Evolutionary conservation across 1,140 invertebrate genomes (phyloP), one percentile per base, ranked within the genome.

Genomic region (Trachelipus rathkii): DNA sequence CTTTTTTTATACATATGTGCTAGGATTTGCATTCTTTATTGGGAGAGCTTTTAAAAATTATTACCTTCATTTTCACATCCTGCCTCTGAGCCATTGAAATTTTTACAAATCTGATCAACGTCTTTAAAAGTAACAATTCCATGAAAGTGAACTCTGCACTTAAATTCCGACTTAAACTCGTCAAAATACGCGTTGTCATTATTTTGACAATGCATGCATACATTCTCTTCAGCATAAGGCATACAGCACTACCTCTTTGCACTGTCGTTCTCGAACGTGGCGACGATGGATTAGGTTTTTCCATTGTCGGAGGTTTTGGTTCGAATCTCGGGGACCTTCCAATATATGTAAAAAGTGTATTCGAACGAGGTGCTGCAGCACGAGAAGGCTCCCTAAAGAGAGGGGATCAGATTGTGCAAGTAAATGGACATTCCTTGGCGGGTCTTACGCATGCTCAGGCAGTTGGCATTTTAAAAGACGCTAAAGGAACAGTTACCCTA

Each of bases 261-360:
- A 87, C 85, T 10, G 89, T 93, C 75, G 86, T 86, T 46, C 89
- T 93, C 80, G 88, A 89, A 60, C 89, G 92, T 75, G 91, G 91
- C 44, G 87, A 89, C 44, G 91, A 92, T 71, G 90, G 91, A 23
- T 87, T 94, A 33, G 92, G 92, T 0, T 93, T 93, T 84, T 92
- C 90, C 46, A 91, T 93, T 50, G 92, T 93, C 0, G 92, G 92
- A n/a, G 92, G 92, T 0, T 88, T 88, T 72, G 90, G 90, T 81
- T 92, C 90, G 66, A 91, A 91, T 7, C 89, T 91, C 80, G 92
- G 91, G 3, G 89, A 92, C 82, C 88, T 93, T 84, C 92, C 92
- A 13, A 92, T 93, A 76, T 93, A 92, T 83, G 90, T 93, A 13
- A 93, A 93, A 83, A 93, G 90, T n/a, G 91, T 93, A 72, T 93